These are phyloP conservation scores for Paramisgurnus dabryanus DNA, from an alignment of 2,113 vertebrate species.

Conservation along the genomic window DNA sequence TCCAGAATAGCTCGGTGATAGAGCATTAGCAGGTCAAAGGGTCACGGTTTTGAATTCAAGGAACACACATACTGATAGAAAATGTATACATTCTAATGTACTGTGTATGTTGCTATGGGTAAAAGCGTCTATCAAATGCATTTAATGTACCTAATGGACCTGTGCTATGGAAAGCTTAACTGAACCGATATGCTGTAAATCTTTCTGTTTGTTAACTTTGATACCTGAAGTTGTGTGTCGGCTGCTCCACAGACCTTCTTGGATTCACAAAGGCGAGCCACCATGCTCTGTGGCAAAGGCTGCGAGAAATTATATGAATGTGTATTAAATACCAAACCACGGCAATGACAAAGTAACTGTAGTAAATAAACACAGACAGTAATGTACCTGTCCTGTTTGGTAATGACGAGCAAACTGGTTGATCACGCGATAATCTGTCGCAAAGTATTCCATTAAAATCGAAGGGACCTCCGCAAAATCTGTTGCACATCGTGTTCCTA, in stretches of 20 bases:
- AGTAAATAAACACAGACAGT: not conserved
- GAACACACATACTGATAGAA: no score
- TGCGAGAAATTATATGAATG: conserved; percentile 55
- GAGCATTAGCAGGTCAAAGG: no score
- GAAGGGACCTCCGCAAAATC: conserved; percentile 98
- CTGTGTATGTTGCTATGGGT: no score
- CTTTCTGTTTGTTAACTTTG: not conserved
- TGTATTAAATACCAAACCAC: not conserved
- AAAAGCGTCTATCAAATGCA: no score
- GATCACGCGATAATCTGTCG: conserved; percentile 92
- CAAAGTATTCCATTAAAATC: conserved; percentile 98
- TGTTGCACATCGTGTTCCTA: conserved; percentile 94
- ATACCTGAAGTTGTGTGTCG: conserved; percentile 95
- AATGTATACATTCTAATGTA: no score
- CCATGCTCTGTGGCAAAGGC: conserved; percentile 90
- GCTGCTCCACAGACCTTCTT: conserved; percentile 95
- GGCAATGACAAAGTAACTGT: not conserved
- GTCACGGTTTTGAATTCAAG: no score
- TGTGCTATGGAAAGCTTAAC: no score
- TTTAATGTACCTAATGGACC: no score
- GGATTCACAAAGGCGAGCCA: conserved; percentile 91
- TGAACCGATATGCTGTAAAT: not conserved
- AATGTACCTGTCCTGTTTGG: conserved; percentile 90
- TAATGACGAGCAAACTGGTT: conserved; percentile 95
- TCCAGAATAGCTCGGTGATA: no score